Conservation (phyloP, 2,888 invertebrate species). For the Hololepta plana region DNA sequence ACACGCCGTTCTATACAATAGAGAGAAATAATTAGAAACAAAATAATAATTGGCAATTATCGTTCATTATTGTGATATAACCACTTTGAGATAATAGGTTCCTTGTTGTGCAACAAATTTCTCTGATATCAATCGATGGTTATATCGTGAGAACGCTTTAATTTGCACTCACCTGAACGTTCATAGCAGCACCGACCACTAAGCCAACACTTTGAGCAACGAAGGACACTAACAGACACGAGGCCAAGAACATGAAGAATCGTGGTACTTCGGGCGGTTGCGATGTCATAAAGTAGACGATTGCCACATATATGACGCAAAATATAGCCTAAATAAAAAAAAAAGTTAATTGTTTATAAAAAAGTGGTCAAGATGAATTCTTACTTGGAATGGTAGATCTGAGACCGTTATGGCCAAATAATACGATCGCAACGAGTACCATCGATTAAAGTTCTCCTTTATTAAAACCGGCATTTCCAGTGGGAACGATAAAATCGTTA, state of each 20-base stretch:
- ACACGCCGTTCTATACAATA: conserved; percentile 68
- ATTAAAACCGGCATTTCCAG: conserved; percentile 88
- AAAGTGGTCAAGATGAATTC: conserved; percentile 5
- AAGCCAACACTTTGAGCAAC: conserved; percentile 92
- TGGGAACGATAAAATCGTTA: conserved; percentile 93
- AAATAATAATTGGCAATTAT: not conserved
- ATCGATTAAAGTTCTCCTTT: conserved; percentile 90
- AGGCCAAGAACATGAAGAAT: conserved; percentile 74
- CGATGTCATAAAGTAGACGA: conserved; percentile 88
- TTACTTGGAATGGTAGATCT: conserved; percentile 95
- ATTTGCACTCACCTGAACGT: conserved; percentile 46
- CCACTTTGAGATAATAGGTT: not conserved
- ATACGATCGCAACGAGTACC: conserved; percentile 90
- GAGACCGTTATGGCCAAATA: conserved; percentile 91
- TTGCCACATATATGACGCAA: conserved; percentile 78
- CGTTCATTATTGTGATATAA: not conserved
- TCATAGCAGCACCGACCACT: conserved; percentile 90
- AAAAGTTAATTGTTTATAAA: conserved; percentile 5
- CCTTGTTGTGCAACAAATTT: conserved; percentile 1
- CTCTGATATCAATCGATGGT: too few species aligned
- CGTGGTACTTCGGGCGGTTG: conserved; percentile 73
- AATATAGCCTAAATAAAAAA: conserved; percentile 65
- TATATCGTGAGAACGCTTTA: not conserved
- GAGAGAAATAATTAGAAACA: conserved; percentile 3
- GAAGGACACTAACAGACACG: conserved; percentile 79